These are phyloP conservation scores for Orthosia gracilis DNA, from an alignment of 2,888 invertebrate genomes.

Conservation along the genomic window DNA sequence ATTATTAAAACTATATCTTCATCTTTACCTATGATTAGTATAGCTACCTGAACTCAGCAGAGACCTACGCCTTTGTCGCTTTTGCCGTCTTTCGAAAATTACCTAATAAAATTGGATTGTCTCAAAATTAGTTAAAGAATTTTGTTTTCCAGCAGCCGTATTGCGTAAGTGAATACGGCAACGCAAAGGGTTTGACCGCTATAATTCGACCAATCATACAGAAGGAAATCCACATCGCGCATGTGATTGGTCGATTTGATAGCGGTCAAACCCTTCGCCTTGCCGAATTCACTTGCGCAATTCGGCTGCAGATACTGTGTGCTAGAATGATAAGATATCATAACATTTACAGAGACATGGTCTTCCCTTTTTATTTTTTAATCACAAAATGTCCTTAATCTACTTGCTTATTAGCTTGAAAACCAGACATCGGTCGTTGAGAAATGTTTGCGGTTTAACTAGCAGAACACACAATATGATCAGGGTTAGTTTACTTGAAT, in stretches of 20 bases:
- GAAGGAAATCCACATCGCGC: no score
- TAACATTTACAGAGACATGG: background rate
- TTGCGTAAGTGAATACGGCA: no score
- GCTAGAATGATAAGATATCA: no score
- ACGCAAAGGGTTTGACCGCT: no score
- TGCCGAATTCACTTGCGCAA: no score
- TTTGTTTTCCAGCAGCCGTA: no score
- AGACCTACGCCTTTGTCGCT: background rate
- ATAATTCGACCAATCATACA: no score
- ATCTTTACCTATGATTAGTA: background rate
- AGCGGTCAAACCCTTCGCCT: no score
- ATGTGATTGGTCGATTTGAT: no score
- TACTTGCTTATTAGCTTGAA: conserved; percentile 8
- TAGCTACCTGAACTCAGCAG: no score
- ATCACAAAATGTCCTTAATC: conserved; percentile 17
- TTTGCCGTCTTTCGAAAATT: background rate
- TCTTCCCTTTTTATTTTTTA: background rate
- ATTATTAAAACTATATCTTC: background rate
- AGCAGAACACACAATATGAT: conserved; percentile 1
- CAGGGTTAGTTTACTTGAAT: conserved; percentile 9
- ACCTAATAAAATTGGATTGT: background rate
- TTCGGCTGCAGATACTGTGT: no score
- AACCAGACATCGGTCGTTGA: conserved; percentile 22
- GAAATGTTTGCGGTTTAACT: conserved; percentile 39
- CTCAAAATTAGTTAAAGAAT: no score